Percentiles rank a stretch among this genome's conserved stretches.
These are phyloP conservation scores for Athetis lepigone DNA, from an alignment of 2,888 invertebrate species.

Conservation along the genomic window DNA sequence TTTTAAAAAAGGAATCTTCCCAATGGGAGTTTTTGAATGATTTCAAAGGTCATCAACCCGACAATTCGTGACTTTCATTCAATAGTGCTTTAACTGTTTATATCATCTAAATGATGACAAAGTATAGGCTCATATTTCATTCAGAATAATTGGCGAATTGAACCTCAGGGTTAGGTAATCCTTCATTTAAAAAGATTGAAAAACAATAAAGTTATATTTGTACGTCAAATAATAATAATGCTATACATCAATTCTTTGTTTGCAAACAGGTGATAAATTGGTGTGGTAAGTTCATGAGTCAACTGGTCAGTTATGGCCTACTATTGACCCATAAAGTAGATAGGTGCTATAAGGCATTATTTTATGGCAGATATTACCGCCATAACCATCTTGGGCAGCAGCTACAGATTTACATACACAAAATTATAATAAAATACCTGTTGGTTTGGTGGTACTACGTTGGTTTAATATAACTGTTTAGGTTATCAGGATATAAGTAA, in stretches of 20 bases:
- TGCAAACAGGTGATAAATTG: constrained; percentile 15
- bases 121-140: constrained; percentile 2
- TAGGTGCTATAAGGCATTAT: too few relatives aligned
- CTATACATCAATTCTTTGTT: constrained; percentile 8
- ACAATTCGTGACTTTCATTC: neutral
- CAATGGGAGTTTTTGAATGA: neutral
- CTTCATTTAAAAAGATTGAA: constrained; percentile 24
- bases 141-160: neutral
- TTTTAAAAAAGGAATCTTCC: neutral
- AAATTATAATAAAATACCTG: too few relatives aligned
- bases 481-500: too few relatives aligned
- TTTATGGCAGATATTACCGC: neutral
- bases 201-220: constrained; percentile 7
- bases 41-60: neutral
- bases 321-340: neutral
- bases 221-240: constrained; percentile 7
- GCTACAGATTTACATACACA: too few relatives aligned
- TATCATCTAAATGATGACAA: constrained; percentile 3
- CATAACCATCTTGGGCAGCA: neutral
- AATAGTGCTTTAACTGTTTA: neutral
- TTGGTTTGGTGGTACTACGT: too few relatives aligned
- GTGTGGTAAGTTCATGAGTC: neutral
- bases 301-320: neutral
- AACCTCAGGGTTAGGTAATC: neutral
- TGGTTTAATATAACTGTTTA: too few relatives aligned